Percentiles rank a stretch among this genome's conserved stretches.
phyloP scores from a whole-genome alignment of 2,113 vertebrate species.

The Burhinus oedicnemus region DNA sequence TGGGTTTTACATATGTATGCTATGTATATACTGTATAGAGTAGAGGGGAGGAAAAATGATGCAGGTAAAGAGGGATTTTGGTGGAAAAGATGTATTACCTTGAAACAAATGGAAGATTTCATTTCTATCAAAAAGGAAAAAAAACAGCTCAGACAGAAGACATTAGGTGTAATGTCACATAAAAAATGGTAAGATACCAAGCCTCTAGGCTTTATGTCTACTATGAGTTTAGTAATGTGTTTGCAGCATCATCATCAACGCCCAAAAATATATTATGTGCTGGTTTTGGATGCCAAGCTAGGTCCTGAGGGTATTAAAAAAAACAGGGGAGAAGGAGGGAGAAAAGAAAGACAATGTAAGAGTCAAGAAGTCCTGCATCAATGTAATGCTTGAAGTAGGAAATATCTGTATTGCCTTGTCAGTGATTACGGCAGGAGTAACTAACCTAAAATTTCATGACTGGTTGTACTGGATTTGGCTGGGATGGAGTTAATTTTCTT shows the following conservation, averaged over 20 bases:
- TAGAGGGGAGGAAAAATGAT: not conserved
- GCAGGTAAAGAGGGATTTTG: not conserved
- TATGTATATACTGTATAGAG: not conserved
- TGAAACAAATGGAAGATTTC: not conserved
- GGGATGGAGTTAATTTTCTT: not conserved
- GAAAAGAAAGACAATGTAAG: not conserved
- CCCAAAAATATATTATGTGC: not conserved
- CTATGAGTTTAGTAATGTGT: not conserved
- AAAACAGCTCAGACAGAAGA: not conserved
- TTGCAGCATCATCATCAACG: not conserved
- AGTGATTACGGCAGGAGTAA: not conserved
- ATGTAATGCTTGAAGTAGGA: not conserved
- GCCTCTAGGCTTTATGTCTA: not conserved
- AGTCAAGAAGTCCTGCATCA: not conserved
- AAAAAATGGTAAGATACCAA: not conserved
- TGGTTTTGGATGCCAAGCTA: not conserved
- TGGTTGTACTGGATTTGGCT: not conserved
- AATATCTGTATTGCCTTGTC: not conserved
- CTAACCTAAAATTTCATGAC: not conserved
- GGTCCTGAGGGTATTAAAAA: not conserved
- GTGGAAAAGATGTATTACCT: not conserved
- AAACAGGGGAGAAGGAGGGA: rapidly evolving
- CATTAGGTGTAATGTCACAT: not conserved
- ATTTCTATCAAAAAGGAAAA: not conserved
- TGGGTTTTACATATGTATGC: not conserved